Percentiles rank a stretch among this genome's conserved stretches.
phyloP scores from a whole-genome alignment of 2,797 vertebrate genomes.

The Echiichthys vipera region DNA sequence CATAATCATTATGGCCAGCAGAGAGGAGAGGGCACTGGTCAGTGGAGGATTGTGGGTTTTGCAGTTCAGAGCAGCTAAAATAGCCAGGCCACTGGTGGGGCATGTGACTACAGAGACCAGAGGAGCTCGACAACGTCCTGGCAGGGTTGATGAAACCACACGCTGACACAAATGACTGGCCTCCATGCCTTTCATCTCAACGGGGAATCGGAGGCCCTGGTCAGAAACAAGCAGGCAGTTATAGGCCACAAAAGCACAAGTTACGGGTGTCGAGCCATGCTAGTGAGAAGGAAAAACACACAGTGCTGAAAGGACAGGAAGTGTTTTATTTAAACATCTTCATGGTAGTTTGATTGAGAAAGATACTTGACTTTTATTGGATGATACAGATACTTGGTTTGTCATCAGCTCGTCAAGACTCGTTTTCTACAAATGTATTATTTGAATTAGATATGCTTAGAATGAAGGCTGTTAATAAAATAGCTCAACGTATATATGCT shows the following conservation, averaged over 20 bases:
- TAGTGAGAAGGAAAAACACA: slow-evolving; percentile 65
- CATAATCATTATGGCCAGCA: slow-evolving; percentile 79
- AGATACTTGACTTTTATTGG: slow-evolving; percentile 46
- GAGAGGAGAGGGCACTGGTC: slow-evolving; percentile 80
- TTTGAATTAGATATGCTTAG: not conserved
- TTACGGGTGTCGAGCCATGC: slow-evolving; percentile 61
- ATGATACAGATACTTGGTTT: not conserved
- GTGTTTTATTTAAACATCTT: slow-evolving; percentile 70
- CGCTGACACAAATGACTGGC: slow-evolving; percentile 81
- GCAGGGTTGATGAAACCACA: slow-evolving; percentile 76
- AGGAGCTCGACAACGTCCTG: slow-evolving; percentile 69
- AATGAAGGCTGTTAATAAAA: not conserved
- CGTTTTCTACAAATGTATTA: not conserved
- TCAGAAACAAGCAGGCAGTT: slow-evolving; percentile 70
- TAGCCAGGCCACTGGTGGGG: slow-evolving; percentile 74
- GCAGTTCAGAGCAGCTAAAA: slow-evolving; percentile 84
- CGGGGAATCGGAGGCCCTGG: slow-evolving; percentile 72
- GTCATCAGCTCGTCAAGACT: not conserved
- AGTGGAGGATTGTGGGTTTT: slow-evolving; percentile 83
- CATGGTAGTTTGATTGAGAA: slow-evolving; percentile 43
- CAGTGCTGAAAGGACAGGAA: slow-evolving; percentile 70
- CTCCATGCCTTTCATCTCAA: slow-evolving; percentile 79
- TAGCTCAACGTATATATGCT: too few species aligned
- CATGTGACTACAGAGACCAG: slow-evolving; percentile 74
- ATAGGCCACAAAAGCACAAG: slow-evolving; percentile 74